Base-by-base conservation (phyloP, 2,888 invertebrate species). In the Colletes collaris region DNA sequence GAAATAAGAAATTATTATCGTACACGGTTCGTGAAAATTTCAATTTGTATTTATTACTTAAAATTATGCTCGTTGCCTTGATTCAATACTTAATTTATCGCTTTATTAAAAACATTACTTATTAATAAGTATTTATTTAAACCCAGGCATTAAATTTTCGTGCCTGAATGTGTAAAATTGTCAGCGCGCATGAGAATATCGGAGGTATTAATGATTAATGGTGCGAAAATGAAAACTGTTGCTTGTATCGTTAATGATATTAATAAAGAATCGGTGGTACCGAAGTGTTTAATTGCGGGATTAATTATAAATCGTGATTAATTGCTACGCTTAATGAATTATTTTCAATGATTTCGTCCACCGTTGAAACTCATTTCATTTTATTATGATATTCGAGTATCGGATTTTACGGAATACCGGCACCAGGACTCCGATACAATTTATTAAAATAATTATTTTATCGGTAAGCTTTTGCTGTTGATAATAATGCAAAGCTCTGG, bases 231-330 rank as follows among this genome's bases (percentile, higher is more conserved):
- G 78, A 82, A 85, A 79, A 75, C 69, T 52, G 75, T 63, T 67
- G 71, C 63, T 40, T 58, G 68, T 44, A 75, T 69, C 53, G 82
- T 62, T 64, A 63, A 50, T 50, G 37, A 60, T 16, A 63, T 82
- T 82, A 78, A 83, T 73, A 78, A 82, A 82, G 66, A 83, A 84
- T 68, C 66, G 76, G 62, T 11, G 11, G 63, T 53, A 60, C 49
- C 81, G 68, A 81, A 81, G 76, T 78, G 76, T 84, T 81, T 59
- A 74, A 68, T 67, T 35, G 46, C 11, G 35, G 11, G 56, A 70
- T 84, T 78, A 85, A 86, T 82, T 79, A 85, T 84, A 69, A 64
- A 84, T 70, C 46, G n/a, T 71, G 66, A 84, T 84, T 85, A 84
- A 86, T 81, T 84, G 85, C 72, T 5, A 60, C 58, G 5, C 44